These are phyloP conservation scores for Aricia agestis DNA, from an alignment of 1,140 invertebrate species.

Conservation along the genomic window DNA sequence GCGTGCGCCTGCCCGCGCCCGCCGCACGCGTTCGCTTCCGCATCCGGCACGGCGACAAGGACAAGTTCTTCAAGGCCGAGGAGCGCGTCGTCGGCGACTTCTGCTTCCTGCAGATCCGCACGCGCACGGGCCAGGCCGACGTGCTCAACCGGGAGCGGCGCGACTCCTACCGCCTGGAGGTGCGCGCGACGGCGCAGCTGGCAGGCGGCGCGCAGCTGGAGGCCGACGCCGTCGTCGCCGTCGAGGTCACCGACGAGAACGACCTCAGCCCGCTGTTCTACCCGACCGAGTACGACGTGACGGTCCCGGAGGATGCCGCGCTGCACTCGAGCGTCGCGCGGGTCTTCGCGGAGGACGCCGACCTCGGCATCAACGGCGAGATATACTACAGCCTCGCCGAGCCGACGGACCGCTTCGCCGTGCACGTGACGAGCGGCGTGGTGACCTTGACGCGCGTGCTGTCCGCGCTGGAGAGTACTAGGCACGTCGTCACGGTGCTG, in stretches of 20 bases:
- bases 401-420: slow-evolving; percentile 88
- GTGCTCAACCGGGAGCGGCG: slow-evolving; percentile 94
- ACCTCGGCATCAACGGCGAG: slow-evolving; percentile 95
- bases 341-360: slow-evolving; percentile 94
- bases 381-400: slow-evolving; percentile 97
- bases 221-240: slow-evolving; percentile 84
- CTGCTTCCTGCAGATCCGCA: slow-evolving; percentile 92
- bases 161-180: slow-evolving; percentile 87
- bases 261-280: slow-evolving; percentile 95
- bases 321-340: slow-evolving; percentile 86
- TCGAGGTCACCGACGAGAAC: slow-evolving; percentile 92
- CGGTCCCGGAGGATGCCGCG: slow-evolving; percentile 93
- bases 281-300: slow-evolving; percentile 88
- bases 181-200: slow-evolving; percentile 84
- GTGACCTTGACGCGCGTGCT: slow-evolving; percentile 90
- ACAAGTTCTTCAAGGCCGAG: slow-evolving; percentile 95
- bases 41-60: slow-evolving; percentile 89
- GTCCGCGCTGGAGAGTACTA: slow-evolving; percentile 80
- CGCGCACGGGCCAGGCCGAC: slow-evolving; percentile 87
- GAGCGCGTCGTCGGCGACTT: slow-evolving; percentile 92
- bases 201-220: slow-evolving; percentile 80
- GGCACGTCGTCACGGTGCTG: slow-evolving; percentile 86
- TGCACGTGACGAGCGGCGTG: slow-evolving; percentile 94
- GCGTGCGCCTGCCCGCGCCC: slow-evolving; percentile 67
- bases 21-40: slow-evolving; percentile 84